These are phyloP conservation scores for Plebejus argus DNA, from an alignment of 2,888 invertebrate species.

Conservation along the genomic window DNA sequence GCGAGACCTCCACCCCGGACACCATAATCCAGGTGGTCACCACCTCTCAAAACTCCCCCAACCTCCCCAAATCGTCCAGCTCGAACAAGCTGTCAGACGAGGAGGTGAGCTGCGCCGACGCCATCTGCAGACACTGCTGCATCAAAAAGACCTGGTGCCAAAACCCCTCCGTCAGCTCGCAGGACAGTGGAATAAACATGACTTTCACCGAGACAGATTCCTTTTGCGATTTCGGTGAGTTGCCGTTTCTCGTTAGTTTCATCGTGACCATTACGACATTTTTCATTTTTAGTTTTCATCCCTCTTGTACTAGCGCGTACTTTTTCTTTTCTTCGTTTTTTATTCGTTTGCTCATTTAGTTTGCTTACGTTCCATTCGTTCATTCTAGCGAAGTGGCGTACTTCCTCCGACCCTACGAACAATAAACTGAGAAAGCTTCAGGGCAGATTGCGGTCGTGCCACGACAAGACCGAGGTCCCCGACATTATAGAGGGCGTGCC, in stretches of 20 bases:
- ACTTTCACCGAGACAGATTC: slow-evolving; percentile 86
- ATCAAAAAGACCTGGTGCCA: slow-evolving; percentile 83
- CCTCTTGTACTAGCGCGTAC: slow-evolving; percentile 1
- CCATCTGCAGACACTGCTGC: slow-evolving; percentile 70
- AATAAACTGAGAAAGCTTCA: slow-evolving; percentile 66
- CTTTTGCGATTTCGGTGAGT: slow-evolving; percentile 73
- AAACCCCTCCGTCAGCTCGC: slow-evolving; percentile 86
- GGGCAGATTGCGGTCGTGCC: slow-evolving; percentile 65
- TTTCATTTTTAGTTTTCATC: slow-evolving; percentile 12
- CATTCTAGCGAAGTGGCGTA: slow-evolving; percentile 64
- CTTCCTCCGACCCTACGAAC: slow-evolving; percentile 64
- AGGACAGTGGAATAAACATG: slow-evolving; percentile 89
- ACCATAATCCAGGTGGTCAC: slow-evolving; percentile 76
- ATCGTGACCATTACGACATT: slow-evolving; percentile 18
- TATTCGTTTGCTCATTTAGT: slow-evolving; percentile 14
- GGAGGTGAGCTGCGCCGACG: slow-evolving; percentile 73
- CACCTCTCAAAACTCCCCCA: slow-evolving; percentile 63
- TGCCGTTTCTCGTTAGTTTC: slow-evolving; percentile 13
- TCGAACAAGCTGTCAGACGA: slow-evolving; percentile 81
- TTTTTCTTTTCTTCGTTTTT: background rate
- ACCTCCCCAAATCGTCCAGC: slow-evolving; percentile 77
- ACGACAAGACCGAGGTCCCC: slow-evolving; percentile 75
- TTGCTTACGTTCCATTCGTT: background rate
- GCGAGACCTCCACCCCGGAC: slow-evolving; percentile 77
- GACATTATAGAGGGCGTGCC: slow-evolving; percentile 78